These are phyloP conservation scores for Beroe ovata DNA, from an alignment of 37 sponge, comb jelly and placozoan species.

Conservation along the genomic window DNA sequence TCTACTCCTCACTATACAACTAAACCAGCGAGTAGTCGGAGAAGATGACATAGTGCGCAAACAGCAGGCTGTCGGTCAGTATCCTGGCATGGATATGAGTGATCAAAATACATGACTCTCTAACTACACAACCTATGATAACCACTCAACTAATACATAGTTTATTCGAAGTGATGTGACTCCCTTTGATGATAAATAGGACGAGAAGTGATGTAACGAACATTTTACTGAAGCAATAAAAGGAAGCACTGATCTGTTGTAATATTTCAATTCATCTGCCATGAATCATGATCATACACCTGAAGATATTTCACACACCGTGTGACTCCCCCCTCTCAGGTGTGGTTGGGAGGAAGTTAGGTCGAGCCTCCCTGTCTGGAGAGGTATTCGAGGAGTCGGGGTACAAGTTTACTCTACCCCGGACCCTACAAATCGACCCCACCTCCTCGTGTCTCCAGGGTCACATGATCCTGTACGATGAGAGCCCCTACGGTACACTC, in stretches of 20 bases:
- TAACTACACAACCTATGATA: no score
- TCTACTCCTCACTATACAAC: conserved; percentile 22
- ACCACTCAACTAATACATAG: no score
- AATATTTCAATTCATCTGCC: no score
- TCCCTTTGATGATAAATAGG: no score
- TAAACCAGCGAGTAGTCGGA: conserved; percentile 16
- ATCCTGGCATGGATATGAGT: no score
- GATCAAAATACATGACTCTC: no score
- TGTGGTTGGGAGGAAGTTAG: conserved; percentile 23
- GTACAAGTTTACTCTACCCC: conserved; percentile 19
- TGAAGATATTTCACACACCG: no score
- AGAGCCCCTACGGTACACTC: conserved; percentile 50
- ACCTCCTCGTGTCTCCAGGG: conserved; percentile 22
- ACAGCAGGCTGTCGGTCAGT: conserved; percentile 16
- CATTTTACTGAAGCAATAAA: no score
- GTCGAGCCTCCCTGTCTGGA: background rate
- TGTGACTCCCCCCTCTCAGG: background rate
- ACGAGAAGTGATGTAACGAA: no score
- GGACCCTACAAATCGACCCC: background rate
- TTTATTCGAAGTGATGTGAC: no score
- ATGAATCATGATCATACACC: no score
- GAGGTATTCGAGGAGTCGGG: conserved; percentile 8
- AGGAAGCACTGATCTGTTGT: no score
- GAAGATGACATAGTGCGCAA: conserved; percentile 10
- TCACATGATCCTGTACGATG: conserved; percentile 44